phyloP scores from a whole-genome alignment of 64 coral and sea anemone species.

The Stichodactyla mertensii region DNA sequence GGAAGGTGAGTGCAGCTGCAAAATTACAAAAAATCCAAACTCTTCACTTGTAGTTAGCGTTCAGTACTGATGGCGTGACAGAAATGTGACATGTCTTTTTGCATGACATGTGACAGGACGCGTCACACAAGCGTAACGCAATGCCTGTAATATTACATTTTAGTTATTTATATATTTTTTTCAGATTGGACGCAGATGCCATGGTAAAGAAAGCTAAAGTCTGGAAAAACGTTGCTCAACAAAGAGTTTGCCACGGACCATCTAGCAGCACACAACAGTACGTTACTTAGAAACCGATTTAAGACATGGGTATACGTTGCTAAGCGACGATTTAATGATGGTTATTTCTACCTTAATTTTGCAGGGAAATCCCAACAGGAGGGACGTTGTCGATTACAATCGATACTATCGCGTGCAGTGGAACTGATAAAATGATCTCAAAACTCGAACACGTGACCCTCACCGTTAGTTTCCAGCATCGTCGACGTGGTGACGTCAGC shows the following conservation, averaged over 20 bases:
- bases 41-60: too few species aligned
- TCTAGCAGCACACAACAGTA: conserved; percentile 92
- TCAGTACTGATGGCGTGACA: neutral
- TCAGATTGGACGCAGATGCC: conserved; percentile 63
- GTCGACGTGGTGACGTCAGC: conserved; percentile 89
- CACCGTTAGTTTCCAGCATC: conserved; percentile 82
- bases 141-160: neutral
- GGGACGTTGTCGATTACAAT: conserved; percentile 92
- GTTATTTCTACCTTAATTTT: neutral
- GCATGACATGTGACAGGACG: neutral
- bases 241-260: conserved; percentile 75
- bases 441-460: conserved; percentile 89
- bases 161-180: neutral
- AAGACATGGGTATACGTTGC: neutral
- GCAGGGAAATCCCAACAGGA: conserved; percentile 83
- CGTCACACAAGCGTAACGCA: neutral
- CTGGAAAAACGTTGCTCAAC: conserved; percentile 74
- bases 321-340: neutral
- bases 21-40: neutral
- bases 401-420: conserved; percentile 85
- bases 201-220: conserved; percentile 85
- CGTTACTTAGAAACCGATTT: conserved; percentile 13
- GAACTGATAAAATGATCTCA: conserved; percentile 71
- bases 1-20: conserved; percentile 27
- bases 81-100: neutral